phyloP scores from a whole-genome alignment of 1,140 invertebrate genomes.

The Drosophila pseudoobscura region DNA sequence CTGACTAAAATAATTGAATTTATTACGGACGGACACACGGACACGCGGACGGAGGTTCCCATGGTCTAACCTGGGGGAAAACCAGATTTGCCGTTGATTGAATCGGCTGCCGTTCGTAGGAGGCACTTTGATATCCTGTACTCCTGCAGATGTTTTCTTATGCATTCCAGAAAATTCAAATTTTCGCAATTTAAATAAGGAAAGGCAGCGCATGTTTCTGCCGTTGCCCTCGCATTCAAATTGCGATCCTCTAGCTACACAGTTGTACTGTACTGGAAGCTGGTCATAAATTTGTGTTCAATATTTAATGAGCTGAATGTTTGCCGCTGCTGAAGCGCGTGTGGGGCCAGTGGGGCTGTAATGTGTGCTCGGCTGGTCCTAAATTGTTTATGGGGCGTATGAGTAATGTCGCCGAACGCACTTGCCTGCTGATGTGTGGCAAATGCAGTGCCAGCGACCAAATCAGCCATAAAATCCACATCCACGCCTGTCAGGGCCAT shows the following conservation, averaged over 20 bases:
- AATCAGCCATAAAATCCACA: constrained; percentile 64
- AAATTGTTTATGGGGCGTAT: constrained; percentile 57
- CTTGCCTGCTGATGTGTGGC: constrained; percentile 46
- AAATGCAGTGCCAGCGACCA: constrained; percentile 46
- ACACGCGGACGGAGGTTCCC: constrained; percentile 22
- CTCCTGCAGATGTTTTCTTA: constrained; percentile 27
- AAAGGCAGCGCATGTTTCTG: background rate
- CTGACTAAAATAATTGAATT: constrained; percentile 66
- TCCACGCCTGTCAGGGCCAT: constrained; percentile 51
- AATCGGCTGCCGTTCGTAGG: constrained; percentile 13
- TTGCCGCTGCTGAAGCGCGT: too few relatives aligned
- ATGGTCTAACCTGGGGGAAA: constrained; percentile 59
- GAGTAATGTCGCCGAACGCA: constrained; percentile 51
- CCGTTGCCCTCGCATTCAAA: constrained; percentile 36
- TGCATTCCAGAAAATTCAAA: constrained; percentile 50
- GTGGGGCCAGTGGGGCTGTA: background rate
- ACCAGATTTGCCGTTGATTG: constrained; percentile 58
- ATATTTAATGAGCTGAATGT: constrained; percentile 63
- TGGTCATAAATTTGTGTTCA: constrained; percentile 66
- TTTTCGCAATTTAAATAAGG: constrained; percentile 43
- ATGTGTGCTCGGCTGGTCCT: constrained; percentile 16
- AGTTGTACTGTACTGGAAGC: constrained; percentile 7
- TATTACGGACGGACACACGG: constrained; percentile 51
- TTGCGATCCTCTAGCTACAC: constrained; percentile 36
- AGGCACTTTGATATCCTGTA: constrained; percentile 42